Conservation (phyloP, 2,797 vertebrate species). For the Parauchenoglanis ngamensis region DNA sequence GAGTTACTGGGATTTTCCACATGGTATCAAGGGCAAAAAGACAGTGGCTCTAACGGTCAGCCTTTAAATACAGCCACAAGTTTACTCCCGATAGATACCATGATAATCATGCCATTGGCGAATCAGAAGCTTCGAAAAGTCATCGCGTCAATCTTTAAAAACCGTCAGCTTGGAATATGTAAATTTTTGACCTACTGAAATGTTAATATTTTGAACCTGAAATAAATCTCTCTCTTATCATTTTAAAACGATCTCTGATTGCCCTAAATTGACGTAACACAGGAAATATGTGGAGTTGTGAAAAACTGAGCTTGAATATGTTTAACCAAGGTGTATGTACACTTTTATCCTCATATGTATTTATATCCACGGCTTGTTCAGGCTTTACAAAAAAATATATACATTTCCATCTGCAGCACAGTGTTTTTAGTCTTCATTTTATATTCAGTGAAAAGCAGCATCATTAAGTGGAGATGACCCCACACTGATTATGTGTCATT, state of each 20-base stretch:
- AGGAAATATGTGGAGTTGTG: neutral
- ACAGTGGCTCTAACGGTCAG: no score
- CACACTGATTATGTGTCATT: conserved; percentile 49
- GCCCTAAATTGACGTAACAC: neutral
- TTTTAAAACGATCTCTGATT: neutral
- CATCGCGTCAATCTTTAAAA: neutral
- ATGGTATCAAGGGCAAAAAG: no score
- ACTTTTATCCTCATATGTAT: neutral
- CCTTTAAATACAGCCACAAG: no score
- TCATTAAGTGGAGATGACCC: conserved; percentile 37
- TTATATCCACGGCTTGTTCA: neutral
- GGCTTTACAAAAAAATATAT: neutral
- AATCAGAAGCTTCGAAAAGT: neutral
- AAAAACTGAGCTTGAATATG: neutral
- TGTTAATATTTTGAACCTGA: no score
- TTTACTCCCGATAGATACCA: neutral
- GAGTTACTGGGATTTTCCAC: no score
- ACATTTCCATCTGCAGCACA: neutral
- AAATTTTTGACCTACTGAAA: neutral
- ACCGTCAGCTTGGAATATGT: no score
- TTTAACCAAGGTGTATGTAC: neutral
- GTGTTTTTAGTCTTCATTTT: conserved; percentile 27
- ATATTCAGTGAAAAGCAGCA: conserved; percentile 37
- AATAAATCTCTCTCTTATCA: neutral
- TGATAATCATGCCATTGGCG: neutral